Percentiles rank a stretch among this genome's conserved stretches.
phyloP scores from a whole-genome alignment of 2,888 invertebrate genomes.

The Drosophila meridionalis region DNA sequence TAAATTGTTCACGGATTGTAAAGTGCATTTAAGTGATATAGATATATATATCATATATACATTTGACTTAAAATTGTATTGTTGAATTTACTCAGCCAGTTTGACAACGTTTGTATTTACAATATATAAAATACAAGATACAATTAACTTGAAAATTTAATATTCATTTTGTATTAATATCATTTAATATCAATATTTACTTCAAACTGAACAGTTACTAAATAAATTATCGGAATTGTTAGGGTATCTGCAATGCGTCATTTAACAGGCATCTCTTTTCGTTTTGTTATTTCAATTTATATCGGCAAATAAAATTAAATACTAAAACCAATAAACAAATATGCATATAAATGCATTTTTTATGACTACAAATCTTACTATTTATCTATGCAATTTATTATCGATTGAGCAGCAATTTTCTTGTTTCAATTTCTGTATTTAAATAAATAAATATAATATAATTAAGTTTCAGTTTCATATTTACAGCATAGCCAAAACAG shows the following conservation, averaged over 20 bases:
- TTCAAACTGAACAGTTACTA: background rate
- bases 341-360: conserved; percentile 7
- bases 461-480: no score
- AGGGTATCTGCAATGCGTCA: background rate
- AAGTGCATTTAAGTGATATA: background rate
- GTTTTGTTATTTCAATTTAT: background rate
- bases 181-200: no score
- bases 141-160: no score
- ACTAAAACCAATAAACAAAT: conserved; percentile 28
- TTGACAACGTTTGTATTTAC: no score
- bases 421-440: background rate
- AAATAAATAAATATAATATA: background rate
- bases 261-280: background rate
- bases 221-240: background rate
- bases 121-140: no score
- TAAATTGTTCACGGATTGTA: background rate
- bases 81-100: no score
- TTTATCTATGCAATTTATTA: conserved; percentile 17
- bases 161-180: no score
- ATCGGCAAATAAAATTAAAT: conserved; percentile 15
- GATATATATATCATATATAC: background rate
- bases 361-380: background rate
- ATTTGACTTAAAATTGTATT: no score
- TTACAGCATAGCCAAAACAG: no score
- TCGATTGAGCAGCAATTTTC: conserved; percentile 20